A percentile compares a stretch with the other conserved stretches of the same genome.
Evolutionary conservation across 2,113 vertebrate genomes (phyloP).

Genomic region (Xiphophorus hellerii): DNA sequence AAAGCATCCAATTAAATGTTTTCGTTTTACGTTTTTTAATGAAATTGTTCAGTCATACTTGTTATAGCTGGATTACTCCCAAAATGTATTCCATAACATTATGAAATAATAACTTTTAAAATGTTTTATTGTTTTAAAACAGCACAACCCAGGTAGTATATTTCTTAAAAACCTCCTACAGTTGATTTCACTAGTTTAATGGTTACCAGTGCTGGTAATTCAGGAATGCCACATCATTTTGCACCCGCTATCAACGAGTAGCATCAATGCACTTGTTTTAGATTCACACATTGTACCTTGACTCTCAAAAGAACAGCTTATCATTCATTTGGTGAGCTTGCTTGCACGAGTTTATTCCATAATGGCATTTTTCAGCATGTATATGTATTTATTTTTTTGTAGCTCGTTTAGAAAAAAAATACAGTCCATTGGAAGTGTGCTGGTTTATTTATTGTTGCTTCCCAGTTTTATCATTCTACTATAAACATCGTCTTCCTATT

Average conservation of each 20-base stretch:
- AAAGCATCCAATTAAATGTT: constrained; percentile 17
- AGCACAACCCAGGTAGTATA: constrained; percentile 7
- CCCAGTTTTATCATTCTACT: constrained; percentile 20
- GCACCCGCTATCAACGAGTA: not conserved
- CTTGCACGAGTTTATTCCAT: constrained; percentile 17
- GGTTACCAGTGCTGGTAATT: constrained; percentile 26
- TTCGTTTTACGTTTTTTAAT: not conserved
- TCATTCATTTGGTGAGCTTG: constrained; percentile 13
- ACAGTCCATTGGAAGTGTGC: constrained; percentile 4
- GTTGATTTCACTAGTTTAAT: constrained; percentile 4
- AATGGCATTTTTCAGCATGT: not conserved
- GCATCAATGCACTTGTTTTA: constrained; percentile 3
- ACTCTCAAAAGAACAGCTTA: constrained; percentile 20
- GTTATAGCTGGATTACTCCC: constrained; percentile 8
- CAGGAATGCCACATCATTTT: constrained; percentile 22
- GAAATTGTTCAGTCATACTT: constrained; percentile 18
- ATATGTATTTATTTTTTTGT: constrained; percentile 9
- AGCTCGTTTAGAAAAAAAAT: constrained; percentile 21
- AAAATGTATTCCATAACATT: not conserved
- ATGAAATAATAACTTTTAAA: not conserved
- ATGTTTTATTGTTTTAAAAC: constrained; percentile 1
- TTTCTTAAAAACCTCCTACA: not conserved
- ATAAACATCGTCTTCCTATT: constrained; percentile 60
- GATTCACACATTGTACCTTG: constrained; percentile 13
- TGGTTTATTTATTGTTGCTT: constrained; percentile 30